Conservation (phyloP, 2,113 vertebrate genomes). For the Protobothrops flavoviridis region DNA sequence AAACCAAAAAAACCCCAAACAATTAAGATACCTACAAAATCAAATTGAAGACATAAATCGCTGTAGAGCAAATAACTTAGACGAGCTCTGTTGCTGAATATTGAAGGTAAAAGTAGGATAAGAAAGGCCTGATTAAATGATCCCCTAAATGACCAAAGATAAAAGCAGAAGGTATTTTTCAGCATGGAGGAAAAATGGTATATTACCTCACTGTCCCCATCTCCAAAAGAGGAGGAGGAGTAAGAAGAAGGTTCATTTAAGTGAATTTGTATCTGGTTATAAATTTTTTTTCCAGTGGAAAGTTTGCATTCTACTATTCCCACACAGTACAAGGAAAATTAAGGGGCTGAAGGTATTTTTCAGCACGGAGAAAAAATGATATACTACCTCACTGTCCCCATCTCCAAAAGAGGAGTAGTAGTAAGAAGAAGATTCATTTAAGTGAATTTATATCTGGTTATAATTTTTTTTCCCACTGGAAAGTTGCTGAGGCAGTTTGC, state of each 20-base stretch:
- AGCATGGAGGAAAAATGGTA: not conserved
- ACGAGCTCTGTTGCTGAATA: not conserved
- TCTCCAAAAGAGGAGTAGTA: not conserved
- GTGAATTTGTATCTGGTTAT: conserved; percentile 51
- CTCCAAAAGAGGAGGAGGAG: not conserved
- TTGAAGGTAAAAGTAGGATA: not conserved
- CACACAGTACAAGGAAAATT: conserved; percentile 66
- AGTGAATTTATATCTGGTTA: conserved; percentile 49
- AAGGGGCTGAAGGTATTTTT: conserved; percentile 58
- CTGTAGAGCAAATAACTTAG: not conserved
- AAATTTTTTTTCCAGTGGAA: conserved; percentile 66
- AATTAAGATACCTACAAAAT: not conserved
- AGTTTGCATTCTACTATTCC: conserved; percentile 69
- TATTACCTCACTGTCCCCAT: not conserved
- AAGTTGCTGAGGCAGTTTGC: conserved; percentile 70
- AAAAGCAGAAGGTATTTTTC: not conserved
- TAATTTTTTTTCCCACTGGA: conserved; percentile 65
- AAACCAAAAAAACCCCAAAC: not conserved
- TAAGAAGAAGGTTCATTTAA: not conserved
- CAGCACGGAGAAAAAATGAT: not conserved
- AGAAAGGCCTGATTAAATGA: not conserved
- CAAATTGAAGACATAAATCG: too few relatives aligned
- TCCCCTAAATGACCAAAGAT: not conserved
- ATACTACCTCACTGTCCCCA: not conserved
- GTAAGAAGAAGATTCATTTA: not conserved